These are phyloP conservation scores for Aphidius colemani DNA, from an alignment of 2,888 invertebrate species.

Conservation along the genomic window DNA sequence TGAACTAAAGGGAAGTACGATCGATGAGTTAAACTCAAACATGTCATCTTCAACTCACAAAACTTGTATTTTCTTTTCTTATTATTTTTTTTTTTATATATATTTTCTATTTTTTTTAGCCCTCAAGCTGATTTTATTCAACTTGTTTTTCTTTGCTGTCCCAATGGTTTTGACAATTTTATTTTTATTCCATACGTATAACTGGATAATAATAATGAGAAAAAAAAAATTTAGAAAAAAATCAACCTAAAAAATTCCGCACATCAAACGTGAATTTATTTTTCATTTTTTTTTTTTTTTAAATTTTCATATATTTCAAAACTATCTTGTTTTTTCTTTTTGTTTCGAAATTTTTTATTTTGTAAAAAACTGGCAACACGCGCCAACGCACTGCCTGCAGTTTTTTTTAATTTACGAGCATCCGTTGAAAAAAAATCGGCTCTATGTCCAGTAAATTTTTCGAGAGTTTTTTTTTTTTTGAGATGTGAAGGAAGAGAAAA, in stretches of 20 bases:
- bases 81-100: background rate
- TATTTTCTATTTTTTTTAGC: slow-evolving; percentile 6
- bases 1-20: background rate
- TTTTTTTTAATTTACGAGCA: slow-evolving; percentile 21
- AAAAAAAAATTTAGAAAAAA: no score
- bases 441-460: slow-evolving; percentile 2
- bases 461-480: slow-evolving; percentile 8
- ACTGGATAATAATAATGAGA: no score
- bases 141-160: slow-evolving; percentile 11
- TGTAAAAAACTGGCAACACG: background rate
- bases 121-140: slow-evolving; percentile 20
- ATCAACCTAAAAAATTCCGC: no score
- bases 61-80: slow-evolving; percentile 14
- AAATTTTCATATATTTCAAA: no score
- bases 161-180: background rate
- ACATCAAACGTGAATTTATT: no score
- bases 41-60: background rate
- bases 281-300: no score
- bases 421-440: background rate
- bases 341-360: no score
- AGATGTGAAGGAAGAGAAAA: slow-evolving; percentile 8
- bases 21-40: background rate
- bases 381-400: background rate
- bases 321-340: no score
- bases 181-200: background rate